Evolutionary conservation across 2,113 vertebrate genomes (phyloP).

Genomic region (Datnioides undecimradiatus): DNA sequence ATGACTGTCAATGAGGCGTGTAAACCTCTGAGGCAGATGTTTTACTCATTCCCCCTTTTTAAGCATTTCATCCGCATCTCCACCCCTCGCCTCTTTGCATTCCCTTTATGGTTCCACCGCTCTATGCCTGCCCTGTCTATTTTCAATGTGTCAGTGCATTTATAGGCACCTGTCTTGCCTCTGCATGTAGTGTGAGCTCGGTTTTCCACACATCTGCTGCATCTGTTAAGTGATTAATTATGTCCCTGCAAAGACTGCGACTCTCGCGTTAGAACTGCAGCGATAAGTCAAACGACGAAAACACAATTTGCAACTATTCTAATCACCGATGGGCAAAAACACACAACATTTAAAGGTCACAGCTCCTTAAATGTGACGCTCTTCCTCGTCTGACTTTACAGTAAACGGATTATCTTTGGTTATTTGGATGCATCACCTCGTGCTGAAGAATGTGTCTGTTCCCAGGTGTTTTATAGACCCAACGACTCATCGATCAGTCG

Average conservation of each 20-base stretch:
- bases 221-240: neutral
- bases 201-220: neutral
- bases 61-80: neutral
- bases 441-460: neutral
- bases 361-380: neutral
- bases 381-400: neutral
- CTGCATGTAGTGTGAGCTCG: neutral
- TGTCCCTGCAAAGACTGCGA: neutral
- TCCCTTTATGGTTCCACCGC: constrained; percentile 6
- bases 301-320: neutral
- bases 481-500: neutral
- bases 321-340: neutral
- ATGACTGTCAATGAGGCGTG: constrained; percentile 25
- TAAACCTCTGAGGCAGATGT: constrained; percentile 18
- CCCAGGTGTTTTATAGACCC: neutral
- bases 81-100: neutral
- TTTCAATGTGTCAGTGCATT: neutral
- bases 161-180: constrained; percentile 14
- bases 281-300: neutral
- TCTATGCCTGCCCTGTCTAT: constrained; percentile 1
- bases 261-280: neutral
- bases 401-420: neutral
- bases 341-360: neutral
- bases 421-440: neutral
- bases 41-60: constrained; percentile 1